Conservation (phyloP, 2,113 vertebrate genomes). For the Diadophis punctatus region DNA sequence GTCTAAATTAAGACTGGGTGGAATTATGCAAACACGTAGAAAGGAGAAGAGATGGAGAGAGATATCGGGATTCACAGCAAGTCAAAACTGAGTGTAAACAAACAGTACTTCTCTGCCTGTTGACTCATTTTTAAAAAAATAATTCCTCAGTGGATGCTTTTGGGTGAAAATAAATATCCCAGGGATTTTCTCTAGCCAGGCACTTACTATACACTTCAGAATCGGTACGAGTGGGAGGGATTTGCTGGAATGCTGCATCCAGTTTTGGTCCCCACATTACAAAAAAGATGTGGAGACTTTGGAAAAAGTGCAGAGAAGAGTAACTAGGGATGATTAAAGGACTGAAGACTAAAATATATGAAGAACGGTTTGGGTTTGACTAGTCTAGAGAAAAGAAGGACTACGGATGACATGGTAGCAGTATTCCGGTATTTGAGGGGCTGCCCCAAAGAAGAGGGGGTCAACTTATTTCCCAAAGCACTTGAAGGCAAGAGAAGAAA, state of each 20-base stretch:
- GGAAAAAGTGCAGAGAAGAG: too few relatives aligned
- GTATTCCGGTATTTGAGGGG: too few relatives aligned
- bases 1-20: neutral
- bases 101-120: neutral
- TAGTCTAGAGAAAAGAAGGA: too few relatives aligned
- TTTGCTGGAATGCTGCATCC: neutral
- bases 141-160: neutral
- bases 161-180: neutral
- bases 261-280: neutral
- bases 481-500: too few relatives aligned
- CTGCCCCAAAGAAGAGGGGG: too few relatives aligned
- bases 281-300: neutral
- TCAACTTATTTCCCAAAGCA: too few relatives aligned
- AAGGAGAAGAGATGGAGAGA: neutral
- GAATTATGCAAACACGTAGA: neutral
- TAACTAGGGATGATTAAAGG: too few relatives aligned
- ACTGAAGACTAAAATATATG: too few relatives aligned
- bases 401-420: too few relatives aligned
- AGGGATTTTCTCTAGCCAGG: neutral
- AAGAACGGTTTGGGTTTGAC: too few relatives aligned
- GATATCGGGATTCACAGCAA: neutral
- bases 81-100: neutral
- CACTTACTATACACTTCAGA: constrained; percentile 12
- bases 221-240: neutral
- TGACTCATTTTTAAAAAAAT: neutral